Percentiles rank a stretch among this genome's conserved stretches.
phyloP scores from a whole-genome alignment of 2,113 vertebrate species.

The Vimba vimba region DNA sequence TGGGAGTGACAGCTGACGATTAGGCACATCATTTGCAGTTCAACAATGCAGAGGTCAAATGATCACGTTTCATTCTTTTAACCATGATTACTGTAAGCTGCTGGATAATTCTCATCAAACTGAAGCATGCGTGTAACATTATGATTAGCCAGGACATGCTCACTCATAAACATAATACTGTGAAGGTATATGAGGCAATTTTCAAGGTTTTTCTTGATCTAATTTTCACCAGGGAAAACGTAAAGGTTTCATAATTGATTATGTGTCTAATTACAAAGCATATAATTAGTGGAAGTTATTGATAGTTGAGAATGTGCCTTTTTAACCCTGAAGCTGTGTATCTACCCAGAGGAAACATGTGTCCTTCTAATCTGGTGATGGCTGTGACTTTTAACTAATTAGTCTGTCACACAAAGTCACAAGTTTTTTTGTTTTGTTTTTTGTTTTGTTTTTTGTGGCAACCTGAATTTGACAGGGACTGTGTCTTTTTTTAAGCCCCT shows the following conservation, averaged over 20 bases:
- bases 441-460: constrained; percentile 54
- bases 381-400: constrained; percentile 76
- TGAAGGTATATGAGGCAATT: constrained; percentile 40
- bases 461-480: constrained; percentile 67
- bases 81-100: constrained; percentile 56
- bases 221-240: constrained; percentile 57
- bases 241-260: constrained; percentile 78
- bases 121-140: constrained; percentile 17
- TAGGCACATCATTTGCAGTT: constrained; percentile 87
- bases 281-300: constrained; percentile 81
- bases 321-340: constrained; percentile 75
- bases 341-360: constrained; percentile 74
- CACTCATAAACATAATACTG: constrained; percentile 16
- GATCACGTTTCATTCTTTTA: constrained; percentile 66
- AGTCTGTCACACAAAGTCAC: constrained; percentile 69
- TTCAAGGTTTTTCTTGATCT: constrained; percentile 33
- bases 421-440: constrained; percentile 27
- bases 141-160: constrained; percentile 20
- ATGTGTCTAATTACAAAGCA: constrained; percentile 78
- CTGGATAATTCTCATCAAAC: constrained; percentile 55
- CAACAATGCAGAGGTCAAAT: constrained; percentile 79
- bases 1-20: constrained; percentile 90
- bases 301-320: constrained; percentile 76
- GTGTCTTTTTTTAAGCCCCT: constrained; percentile 18
- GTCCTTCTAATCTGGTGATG: constrained; percentile 77